phyloP scores from a whole-genome alignment of 53 echinoderm and acorn worm species.

The Zoroaster sp. region DNA sequence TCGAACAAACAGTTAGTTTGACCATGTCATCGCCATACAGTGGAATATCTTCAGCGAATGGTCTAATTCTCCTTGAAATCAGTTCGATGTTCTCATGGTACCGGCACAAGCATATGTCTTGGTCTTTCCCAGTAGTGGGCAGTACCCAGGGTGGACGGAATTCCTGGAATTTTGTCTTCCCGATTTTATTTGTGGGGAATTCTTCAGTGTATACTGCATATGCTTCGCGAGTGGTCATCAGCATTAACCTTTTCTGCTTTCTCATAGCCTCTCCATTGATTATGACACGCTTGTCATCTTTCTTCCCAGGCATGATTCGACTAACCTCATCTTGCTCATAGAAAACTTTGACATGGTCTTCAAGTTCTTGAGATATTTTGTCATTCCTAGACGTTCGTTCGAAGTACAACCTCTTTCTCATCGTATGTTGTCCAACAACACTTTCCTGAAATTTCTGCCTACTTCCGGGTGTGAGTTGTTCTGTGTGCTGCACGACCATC shows the following conservation, averaged over 20 bases:
- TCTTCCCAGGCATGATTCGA: conserved; percentile 27
- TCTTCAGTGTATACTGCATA: not conserved
- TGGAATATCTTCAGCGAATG: not conserved
- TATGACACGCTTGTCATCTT: not conserved
- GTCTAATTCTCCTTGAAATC: conserved; percentile 26
- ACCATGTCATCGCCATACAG: not conserved
- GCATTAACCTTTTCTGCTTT: conserved; percentile 34
- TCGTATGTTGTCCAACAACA: not conserved
- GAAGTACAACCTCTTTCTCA: not conserved
- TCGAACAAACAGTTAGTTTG: not conserved
- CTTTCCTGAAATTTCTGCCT: not conserved
- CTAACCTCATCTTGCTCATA: conserved; percentile 50
- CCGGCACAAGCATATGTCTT: conserved; percentile 19
- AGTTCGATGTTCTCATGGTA: conserved; percentile 4
- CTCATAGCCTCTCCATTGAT: not conserved
- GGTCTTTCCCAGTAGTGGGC: conserved; percentile 15
- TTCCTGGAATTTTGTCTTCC: not conserved
- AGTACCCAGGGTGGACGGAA: conserved; percentile 18
- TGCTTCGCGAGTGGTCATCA: conserved; percentile 44
- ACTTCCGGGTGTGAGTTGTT: not conserved
- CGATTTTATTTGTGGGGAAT: not conserved
- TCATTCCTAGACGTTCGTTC: conserved; percentile 32
- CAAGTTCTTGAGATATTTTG: not conserved
- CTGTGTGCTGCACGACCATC: not conserved
- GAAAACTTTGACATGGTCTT: not conserved